Conservation (phyloP, 2,113 vertebrate species). For the Pterophyllum scalare region DNA sequence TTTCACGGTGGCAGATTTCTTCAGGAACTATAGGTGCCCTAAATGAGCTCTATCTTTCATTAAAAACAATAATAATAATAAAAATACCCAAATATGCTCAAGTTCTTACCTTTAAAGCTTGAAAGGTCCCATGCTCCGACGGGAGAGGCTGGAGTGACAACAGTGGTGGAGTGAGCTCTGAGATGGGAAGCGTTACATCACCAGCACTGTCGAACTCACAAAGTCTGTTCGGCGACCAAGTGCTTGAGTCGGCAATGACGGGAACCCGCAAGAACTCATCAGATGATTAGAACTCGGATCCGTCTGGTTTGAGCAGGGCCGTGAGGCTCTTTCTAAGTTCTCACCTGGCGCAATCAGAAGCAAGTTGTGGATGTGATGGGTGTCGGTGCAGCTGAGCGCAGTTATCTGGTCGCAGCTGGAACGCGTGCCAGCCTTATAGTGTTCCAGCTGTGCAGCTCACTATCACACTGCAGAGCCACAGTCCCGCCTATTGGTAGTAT, state of each 20-base stretch:
- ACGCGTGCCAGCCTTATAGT: conserved; percentile 29
- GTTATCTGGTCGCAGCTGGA: conserved; percentile 23
- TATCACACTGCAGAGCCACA: conserved; percentile 55
- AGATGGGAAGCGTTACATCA: conserved; percentile 49
- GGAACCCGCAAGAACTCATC: conserved; percentile 15
- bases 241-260: background rate
- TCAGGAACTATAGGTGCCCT: background rate
- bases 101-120: conserved; percentile 72
- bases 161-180: conserved; percentile 16
- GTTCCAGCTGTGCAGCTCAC: conserved; percentile 64
- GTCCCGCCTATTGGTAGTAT: conserved; percentile 67
- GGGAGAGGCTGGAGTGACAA: conserved; percentile 16
- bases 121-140: conserved; percentile 53
- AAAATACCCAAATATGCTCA: background rate
- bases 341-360: background rate
- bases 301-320: background rate
- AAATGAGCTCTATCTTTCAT: background rate
- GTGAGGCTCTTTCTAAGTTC: conserved; percentile 2
- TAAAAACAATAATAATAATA: background rate
- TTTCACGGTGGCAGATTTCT: background rate
- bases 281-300: background rate
- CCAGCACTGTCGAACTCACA: conserved; percentile 17
- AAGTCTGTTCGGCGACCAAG: background rate
- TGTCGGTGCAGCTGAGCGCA: background rate
- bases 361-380: conserved; percentile 31